Percentiles rank a stretch among this genome's conserved stretches.
phyloP scores from a whole-genome alignment of 2,113 vertebrate species.

The Toxotes jaculatrix region DNA sequence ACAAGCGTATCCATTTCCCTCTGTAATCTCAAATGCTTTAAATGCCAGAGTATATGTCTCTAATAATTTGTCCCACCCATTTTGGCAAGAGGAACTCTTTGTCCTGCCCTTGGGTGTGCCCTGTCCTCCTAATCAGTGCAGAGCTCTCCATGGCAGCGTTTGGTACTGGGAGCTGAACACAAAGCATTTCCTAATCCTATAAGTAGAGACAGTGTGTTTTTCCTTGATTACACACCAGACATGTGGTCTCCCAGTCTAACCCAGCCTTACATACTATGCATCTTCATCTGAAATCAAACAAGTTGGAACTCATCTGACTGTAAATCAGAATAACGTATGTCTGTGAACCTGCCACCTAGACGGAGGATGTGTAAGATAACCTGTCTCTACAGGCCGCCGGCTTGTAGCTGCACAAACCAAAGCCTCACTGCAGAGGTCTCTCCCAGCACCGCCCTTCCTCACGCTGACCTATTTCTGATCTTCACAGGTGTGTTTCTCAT shows the following conservation, averaged over 20 bases:
- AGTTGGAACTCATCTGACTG: conserved; percentile 34
- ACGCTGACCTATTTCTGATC: background rate
- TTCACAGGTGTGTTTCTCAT: conserved; percentile 88
- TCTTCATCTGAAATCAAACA: conserved; percentile 30
- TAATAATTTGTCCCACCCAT: conserved; percentile 37
- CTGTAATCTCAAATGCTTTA: conserved; percentile 1
- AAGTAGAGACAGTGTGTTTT: conserved; percentile 18
- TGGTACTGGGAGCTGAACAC: conserved; percentile 23
- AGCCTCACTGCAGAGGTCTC: background rate
- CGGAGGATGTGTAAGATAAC: background rate
- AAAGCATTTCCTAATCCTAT: conserved; percentile 41
- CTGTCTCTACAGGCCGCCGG: conserved; percentile 29
- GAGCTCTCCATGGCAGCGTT: conserved; percentile 10
- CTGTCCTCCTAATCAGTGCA: conserved; percentile 29
- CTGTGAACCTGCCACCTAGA: conserved; percentile 8
- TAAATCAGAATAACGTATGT: conserved; percentile 1
- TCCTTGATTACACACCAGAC: conserved; percentile 49
- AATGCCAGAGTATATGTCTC: conserved; percentile 17
- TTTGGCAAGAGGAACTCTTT: conserved; percentile 19
- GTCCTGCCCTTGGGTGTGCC: conserved; percentile 43
- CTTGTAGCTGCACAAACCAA: background rate
- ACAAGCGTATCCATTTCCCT: background rate
- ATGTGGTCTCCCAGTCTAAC: conserved; percentile 7
- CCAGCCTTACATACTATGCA: background rate
- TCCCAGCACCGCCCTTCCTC: background rate